These are phyloP conservation scores for Steinernema hermaphroditum DNA, from an alignment of 2,888 invertebrate species.

Conservation along the genomic window DNA sequence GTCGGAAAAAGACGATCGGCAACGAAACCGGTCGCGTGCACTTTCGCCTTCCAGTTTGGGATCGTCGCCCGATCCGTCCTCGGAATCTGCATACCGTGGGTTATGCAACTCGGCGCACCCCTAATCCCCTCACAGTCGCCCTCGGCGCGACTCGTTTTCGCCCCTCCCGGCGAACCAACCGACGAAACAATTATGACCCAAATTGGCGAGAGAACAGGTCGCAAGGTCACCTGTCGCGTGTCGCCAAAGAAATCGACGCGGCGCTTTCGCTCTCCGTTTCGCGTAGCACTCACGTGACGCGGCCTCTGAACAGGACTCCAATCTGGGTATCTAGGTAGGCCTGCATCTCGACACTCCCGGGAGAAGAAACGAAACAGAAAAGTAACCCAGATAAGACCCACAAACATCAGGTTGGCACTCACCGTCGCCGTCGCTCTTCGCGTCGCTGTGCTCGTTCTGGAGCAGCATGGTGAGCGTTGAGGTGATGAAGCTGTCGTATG, in stretches of 20 bases:
- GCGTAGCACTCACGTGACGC: slow-evolving; percentile 18
- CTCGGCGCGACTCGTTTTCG: slow-evolving; percentile 28
- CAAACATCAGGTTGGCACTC: no score
- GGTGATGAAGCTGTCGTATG: slow-evolving; percentile 29
- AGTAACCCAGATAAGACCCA: no score
- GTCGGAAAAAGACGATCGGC: not conserved
- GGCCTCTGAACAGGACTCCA: slow-evolving; percentile 1
- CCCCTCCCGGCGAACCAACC: slow-evolving; percentile 23
- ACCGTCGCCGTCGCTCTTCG: not conserved
- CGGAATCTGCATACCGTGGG: slow-evolving; percentile 17
- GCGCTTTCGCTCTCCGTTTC: slow-evolving; percentile 27
- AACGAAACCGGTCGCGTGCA: slow-evolving; percentile 25
- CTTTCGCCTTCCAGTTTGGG: slow-evolving; percentile 23
- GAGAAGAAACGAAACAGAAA: no score
- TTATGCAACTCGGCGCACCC: slow-evolving; percentile 14
- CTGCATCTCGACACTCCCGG: slow-evolving; percentile 17
- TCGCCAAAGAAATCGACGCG: slow-evolving; percentile 14
- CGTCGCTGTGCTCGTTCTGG: slow-evolving; percentile 9
- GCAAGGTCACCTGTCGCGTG: slow-evolving; percentile 31
- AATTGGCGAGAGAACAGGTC: slow-evolving; percentile 31
- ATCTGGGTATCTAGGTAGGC: slow-evolving; percentile 27
- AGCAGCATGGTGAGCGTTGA: slow-evolving; percentile 16
- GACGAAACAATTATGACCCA: slow-evolving; percentile 31
- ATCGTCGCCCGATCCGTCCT: not conserved
- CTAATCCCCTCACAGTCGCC: slow-evolving; percentile 13